phyloP scores from a whole-genome alignment of 2,113 vertebrate species.

The Apodemus speciosus region DNA sequence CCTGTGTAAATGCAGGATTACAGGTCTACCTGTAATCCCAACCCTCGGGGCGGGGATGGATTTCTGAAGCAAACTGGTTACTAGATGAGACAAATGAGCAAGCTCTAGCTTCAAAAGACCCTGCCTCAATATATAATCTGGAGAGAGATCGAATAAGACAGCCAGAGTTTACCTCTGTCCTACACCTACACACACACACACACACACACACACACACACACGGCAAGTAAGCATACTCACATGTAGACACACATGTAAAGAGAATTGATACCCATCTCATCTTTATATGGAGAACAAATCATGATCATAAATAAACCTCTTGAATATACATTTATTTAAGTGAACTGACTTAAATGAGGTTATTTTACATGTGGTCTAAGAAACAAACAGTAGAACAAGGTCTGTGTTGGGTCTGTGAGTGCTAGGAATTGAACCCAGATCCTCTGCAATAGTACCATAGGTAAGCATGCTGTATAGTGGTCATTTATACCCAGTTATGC shows the following conservation, averaged over 20 bases:
- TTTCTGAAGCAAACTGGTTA: background rate
- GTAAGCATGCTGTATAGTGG: too few relatives aligned
- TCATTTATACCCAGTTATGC: background rate
- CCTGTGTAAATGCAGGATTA: background rate
- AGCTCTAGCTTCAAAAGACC: background rate
- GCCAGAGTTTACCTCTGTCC: background rate
- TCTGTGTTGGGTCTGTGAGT: background rate
- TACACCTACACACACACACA: background rate
- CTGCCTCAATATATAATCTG: background rate
- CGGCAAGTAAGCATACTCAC: background rate
- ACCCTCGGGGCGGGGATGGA: background rate
- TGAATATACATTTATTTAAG: background rate
- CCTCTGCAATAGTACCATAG: background rate
- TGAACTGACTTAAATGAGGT: background rate
- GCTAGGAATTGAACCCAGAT: background rate
- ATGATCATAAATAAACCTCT: background rate
- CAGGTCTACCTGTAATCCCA: background rate
- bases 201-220: background rate
- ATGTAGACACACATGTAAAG: background rate
- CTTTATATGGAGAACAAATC: background rate
- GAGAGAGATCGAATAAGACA: background rate
- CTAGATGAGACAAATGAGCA: background rate
- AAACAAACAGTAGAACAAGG: background rate
- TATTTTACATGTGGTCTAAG: background rate
- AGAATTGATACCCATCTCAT: background rate